A percentile compares a stretch with the other conserved stretches of the same genome.
Evolutionary conservation across 2,797 vertebrate species (phyloP).

Genomic region (Hapalemur alaotrensis): DNA sequence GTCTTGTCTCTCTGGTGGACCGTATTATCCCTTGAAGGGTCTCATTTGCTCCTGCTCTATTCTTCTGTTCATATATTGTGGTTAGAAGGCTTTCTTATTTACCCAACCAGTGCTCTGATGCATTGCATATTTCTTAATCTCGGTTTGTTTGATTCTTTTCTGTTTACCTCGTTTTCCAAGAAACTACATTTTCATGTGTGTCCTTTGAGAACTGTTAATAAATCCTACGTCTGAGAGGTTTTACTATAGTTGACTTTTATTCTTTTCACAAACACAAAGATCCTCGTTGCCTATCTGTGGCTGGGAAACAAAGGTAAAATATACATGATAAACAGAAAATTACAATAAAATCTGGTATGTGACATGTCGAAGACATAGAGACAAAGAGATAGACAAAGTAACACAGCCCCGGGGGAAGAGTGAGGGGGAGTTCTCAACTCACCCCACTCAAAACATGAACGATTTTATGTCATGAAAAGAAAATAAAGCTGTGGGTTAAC

Average conservation of each 20-base stretch:
- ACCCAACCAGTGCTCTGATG: not conserved
- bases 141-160: not conserved
- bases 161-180: not conserved
- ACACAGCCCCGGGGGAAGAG: not conserved
- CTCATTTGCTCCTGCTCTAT: not conserved
- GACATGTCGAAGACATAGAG: not conserved
- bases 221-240: not conserved
- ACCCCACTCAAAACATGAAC: not conserved
- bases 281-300: not conserved
- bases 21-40: not conserved
- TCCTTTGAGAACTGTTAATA: slow-evolving; percentile 30
- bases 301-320: not conserved
- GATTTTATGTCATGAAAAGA: not conserved
- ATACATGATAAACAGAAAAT: not conserved
- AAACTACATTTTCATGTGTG: not conserved
- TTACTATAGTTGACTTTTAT: not conserved
- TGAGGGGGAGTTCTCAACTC: not conserved
- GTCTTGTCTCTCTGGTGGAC: not conserved
- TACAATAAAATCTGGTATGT: not conserved
- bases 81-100: not conserved
- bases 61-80: not conserved
- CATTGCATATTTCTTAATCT: not conserved
- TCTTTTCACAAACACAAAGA: not conserved
- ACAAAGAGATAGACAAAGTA: not conserved
- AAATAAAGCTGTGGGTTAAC: not conserved